phyloP scores from a whole-genome alignment of 2,888 invertebrate species.

The Ormyrus nitidulus region DNA sequence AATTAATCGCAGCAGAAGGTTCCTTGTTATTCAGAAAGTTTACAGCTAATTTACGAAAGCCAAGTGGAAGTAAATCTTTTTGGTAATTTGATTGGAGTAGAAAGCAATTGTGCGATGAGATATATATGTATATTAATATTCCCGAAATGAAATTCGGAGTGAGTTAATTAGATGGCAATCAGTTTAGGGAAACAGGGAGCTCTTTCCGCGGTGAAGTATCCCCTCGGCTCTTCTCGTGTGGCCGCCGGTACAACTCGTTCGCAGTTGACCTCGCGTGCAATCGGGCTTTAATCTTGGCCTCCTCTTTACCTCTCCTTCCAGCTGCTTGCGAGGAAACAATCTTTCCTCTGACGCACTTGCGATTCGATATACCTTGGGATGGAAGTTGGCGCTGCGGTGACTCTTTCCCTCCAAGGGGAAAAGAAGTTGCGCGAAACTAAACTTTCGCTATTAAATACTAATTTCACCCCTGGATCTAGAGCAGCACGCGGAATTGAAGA shows the following conservation, averaged over 20 bases:
- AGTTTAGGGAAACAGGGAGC: no score
- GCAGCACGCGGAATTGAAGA: constrained; percentile 53
- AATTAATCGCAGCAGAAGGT: no score
- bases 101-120: not conserved
- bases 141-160: no score
- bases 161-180: no score
- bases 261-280: constrained; percentile 32
- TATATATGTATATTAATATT: no score
- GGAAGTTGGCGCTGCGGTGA: constrained; percentile 13
- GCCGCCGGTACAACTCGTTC: not conserved
- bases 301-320: not conserved
- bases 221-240: no score
- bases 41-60: no score
- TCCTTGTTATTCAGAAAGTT: no score
- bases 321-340: constrained; percentile 13
- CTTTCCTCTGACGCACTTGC: constrained; percentile 1
- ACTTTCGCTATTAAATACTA: constrained; percentile 69
- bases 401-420: not conserved
- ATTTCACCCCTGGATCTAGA: constrained; percentile 61
- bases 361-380: constrained; percentile 6
- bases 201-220: no score
- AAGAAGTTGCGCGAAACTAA: constrained; percentile 55
- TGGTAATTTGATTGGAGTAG: no score
- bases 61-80: no score
- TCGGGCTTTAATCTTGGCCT: constrained; percentile 15